Base-by-base conservation (phyloP, 2,797 vertebrate genomes). In the Anguilla anguilla region DNA sequence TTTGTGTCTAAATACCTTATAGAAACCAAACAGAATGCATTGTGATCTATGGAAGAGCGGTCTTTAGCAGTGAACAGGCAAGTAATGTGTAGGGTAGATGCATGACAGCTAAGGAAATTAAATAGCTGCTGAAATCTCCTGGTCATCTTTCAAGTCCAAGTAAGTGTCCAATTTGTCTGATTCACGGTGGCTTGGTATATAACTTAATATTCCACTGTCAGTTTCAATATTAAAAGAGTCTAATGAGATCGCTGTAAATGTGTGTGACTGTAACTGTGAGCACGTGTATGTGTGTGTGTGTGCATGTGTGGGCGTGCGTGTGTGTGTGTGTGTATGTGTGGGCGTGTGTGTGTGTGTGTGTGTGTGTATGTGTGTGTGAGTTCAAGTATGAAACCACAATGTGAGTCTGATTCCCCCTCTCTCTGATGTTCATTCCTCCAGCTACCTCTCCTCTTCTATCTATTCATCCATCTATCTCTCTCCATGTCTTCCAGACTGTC, bases 211-310 rank as follows among this genome's bases (percentile, higher is more conserved):
- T 46, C 46, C 43, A 51, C 39, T 81, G 46, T 81, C 46, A 51
- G 46, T 81, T 79, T 79, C 39, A 79, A 46, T 79, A 81, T 81
- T 51, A 49, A 25, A 39, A 49, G 69, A 74, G 77, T 81, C 19
- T 49, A 81, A 81, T 49, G 43, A 46, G 2, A 81, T 81, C 17
- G 11, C 43, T 22, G 35, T 43, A 19, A 43, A 19, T 43, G 74
- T 43, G 13, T 43, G 13, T 43, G 6, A 1, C 28, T 43, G 3
- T 17, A 22, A 79, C 74, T 17, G 35, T 39, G 74, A 13, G 74
- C 17, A 39, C 28, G 72, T 74, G 69, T 35, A 39, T 39, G 39
- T 39, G 39, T 39, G 39, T 39, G 39, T 55, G 53, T 61, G 57
- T 2, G 61, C 2, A 15, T 61, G 7, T 61, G 57, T 61, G 17